Conservation (phyloP, 37 sponge, comb jelly and placozoan genomes). For the Ephydatia muelleri region DNA sequence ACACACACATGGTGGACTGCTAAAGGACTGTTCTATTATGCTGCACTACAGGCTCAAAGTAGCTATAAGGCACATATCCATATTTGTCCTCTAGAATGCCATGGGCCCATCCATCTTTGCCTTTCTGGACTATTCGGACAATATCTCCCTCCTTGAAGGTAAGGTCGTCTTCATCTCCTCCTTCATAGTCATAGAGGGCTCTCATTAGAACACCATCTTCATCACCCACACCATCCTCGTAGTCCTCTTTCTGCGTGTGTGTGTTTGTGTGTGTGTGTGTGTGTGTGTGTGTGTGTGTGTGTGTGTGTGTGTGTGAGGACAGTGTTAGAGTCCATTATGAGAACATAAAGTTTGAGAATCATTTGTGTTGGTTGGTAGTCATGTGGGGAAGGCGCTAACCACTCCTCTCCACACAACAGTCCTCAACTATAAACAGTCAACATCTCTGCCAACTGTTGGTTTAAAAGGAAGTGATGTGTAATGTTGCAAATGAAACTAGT, state of each 20-base stretch:
- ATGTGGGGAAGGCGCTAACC: no score
- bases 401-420: no score
- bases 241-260: neutral
- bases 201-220: constrained; percentile 45
- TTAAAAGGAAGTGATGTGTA: no score
- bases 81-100: constrained; percentile 40
- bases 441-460: no score
- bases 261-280: no score
- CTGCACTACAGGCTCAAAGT: constrained; percentile 32
- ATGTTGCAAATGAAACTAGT: neutral
- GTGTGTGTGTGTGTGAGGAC: no score
- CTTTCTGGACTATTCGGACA: constrained; percentile 35
- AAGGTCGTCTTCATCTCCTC: constrained; percentile 46
- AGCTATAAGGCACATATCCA: constrained; percentile 53
- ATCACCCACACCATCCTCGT: neutral
- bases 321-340: no score
- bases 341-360: no score
- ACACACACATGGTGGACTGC: neutral
- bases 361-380: no score
- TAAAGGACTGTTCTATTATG: neutral
- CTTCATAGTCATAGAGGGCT: constrained; percentile 53
- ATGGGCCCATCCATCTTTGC: constrained; percentile 58
- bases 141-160: constrained; percentile 57
- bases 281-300: constrained; percentile 2
- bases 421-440: no score